Conservation (phyloP, 2,888 invertebrate genomes). For the Leptopilina drosophilae region DNA sequence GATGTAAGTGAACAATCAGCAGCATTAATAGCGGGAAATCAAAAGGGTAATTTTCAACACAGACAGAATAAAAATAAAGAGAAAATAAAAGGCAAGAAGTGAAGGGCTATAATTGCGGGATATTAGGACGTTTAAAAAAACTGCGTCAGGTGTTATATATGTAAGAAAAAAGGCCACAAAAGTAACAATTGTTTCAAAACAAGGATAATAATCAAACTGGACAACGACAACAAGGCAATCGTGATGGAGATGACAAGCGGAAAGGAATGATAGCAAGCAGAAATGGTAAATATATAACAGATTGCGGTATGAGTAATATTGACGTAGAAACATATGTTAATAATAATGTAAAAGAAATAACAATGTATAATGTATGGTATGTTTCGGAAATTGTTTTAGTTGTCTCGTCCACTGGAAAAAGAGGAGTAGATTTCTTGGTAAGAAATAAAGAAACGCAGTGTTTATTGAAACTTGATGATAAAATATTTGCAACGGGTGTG, state of each 20-base stretch:
- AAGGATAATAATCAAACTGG: background rate
- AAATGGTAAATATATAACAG: background rate
- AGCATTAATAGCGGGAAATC: background rate
- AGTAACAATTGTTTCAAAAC: slow-evolving; percentile 27
- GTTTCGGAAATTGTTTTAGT: slow-evolving; percentile 42
- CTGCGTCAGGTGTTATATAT: slow-evolving; percentile 33
- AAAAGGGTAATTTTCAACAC: background rate
- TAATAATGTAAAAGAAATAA: background rate
- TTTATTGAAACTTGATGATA: slow-evolving; percentile 14
- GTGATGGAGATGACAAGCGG: background rate
- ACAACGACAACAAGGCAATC: no score
- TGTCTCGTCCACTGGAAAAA: slow-evolving; percentile 33
- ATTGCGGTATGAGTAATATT: slow-evolving; percentile 23
- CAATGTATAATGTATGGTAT: slow-evolving; percentile 45
- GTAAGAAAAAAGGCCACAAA: slow-evolving; percentile 17
- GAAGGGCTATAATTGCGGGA: slow-evolving; percentile 25
- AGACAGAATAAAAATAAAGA: background rate
- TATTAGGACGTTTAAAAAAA: slow-evolving; percentile 24
- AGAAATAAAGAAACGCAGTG: slow-evolving; percentile 40
- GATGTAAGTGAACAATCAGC: background rate
- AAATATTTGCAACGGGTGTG: slow-evolving; percentile 45
- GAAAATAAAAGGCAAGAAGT: background rate
- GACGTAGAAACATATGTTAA: background rate
- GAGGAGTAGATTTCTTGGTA: slow-evolving; percentile 43
- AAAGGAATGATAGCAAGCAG: slow-evolving; percentile 6